Percentiles rank a stretch among this genome's conserved stretches.
Evolutionary conservation across 2,888 invertebrate genomes (phyloP).

Genomic region (Fragum sueziense): DNA sequence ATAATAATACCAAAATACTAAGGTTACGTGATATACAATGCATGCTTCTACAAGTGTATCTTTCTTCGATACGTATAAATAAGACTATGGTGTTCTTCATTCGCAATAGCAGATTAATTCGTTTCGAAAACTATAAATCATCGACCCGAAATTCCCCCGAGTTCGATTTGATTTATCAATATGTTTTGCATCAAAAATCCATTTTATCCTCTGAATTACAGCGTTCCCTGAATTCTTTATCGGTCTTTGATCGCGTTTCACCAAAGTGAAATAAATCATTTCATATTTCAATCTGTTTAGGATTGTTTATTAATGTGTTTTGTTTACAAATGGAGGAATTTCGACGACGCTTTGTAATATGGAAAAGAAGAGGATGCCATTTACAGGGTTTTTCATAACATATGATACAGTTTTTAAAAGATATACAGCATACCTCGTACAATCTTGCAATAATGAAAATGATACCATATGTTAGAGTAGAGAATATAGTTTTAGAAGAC

Average conservation of each 20-base stretch:
- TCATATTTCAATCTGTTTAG: slow-evolving; percentile 1
- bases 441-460: too few species aligned
- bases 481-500: too few species aligned
- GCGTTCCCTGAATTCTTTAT: background rate
- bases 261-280: background rate
- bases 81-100: background rate
- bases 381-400: too few species aligned
- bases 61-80: too few species aligned
- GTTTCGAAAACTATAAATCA: background rate
- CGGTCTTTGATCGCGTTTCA: background rate
- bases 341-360: too few species aligned
- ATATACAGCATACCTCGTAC: too few species aligned
- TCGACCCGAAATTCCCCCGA: background rate
- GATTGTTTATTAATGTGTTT: background rate
- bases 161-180: background rate
- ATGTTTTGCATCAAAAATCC: slow-evolving; percentile 13
- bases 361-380: too few species aligned
- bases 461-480: too few species aligned
- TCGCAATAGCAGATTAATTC: background rate
- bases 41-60: too few species aligned
- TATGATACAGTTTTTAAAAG: too few species aligned
- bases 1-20: too few species aligned
- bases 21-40: too few species aligned
- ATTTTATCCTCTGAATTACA: background rate
- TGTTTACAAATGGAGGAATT: background rate